Conservation (phyloP, 2,113 vertebrate species). For the Tachysurus vachellii region DNA sequence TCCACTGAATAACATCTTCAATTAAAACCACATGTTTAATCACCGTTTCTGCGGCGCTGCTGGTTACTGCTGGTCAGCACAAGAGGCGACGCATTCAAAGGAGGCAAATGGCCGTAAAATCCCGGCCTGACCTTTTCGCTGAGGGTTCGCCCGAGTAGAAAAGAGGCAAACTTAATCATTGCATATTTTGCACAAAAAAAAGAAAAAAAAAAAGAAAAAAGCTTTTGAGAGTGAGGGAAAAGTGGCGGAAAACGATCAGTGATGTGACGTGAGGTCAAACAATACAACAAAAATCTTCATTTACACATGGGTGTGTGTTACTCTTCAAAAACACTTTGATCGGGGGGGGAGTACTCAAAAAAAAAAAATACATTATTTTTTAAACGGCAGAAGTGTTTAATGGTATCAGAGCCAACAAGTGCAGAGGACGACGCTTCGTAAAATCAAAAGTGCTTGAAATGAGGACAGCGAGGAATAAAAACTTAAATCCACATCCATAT, state of each 20-base stretch:
- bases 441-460: constrained; percentile 46
- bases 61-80: constrained; percentile 37
- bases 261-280: constrained; percentile 61
- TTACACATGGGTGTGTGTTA: constrained; percentile 48
- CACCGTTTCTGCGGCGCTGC: constrained; percentile 61
- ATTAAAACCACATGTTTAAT: constrained; percentile 81
- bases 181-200: constrained; percentile 56
- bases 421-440: constrained; percentile 38
- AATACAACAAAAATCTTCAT: constrained; percentile 56
- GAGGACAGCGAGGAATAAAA: constrained; percentile 64
- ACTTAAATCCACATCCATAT: constrained; percentile 52
- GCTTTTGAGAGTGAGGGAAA: constrained; percentile 45
- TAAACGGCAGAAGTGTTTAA: constrained; percentile 52
- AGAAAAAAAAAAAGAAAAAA: neutral
- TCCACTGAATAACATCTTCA: constrained; percentile 73
- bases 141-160: constrained; percentile 31
- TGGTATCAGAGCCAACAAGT: constrained; percentile 46
- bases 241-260: constrained; percentile 51
- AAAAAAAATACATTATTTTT: constrained; percentile 43
- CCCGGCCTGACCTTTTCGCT: constrained; percentile 44
- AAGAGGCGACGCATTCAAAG: constrained; percentile 34
- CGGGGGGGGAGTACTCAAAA: constrained; percentile 39
- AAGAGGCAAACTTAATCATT: constrained; percentile 61
- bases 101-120: constrained; percentile 44
- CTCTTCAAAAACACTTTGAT: constrained; percentile 77